These are phyloP conservation scores for Hormaphis cornu DNA, from an alignment of 1,140 invertebrate species.

Conservation along the genomic window DNA sequence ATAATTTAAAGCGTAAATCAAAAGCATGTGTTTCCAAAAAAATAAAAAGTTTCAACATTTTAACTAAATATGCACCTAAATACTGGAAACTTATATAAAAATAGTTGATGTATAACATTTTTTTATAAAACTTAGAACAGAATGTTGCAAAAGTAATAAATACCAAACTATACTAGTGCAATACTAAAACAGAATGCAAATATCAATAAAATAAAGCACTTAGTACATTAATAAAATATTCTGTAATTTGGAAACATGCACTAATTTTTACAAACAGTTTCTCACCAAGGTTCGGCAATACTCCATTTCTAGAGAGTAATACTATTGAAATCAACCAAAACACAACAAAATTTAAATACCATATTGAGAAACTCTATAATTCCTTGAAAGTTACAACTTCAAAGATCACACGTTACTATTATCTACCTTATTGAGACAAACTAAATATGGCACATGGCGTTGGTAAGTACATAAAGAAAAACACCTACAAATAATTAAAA, in stretches of 20 bases:
- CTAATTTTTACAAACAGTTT: constrained; percentile 39
- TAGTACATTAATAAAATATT: not conserved
- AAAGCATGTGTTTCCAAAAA: constrained; percentile 3
- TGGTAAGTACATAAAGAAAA: constrained; percentile 10
- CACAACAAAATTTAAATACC: constrained; percentile 23
- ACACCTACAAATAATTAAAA: constrained; percentile 3
- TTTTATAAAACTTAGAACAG: too few relatives aligned
- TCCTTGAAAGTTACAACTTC: not conserved
- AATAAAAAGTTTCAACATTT: not conserved
- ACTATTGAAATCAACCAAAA: constrained; percentile 43
- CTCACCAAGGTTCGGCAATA: constrained; percentile 61
- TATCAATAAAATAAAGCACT: not conserved
- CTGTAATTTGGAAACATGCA: constrained; percentile 2
- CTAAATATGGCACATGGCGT: not conserved
- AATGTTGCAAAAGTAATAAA: too few relatives aligned
- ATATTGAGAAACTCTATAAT: constrained; percentile 5
- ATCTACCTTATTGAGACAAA: constrained; percentile 15
- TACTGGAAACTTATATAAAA: not conserved
- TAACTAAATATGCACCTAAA: not conserved
- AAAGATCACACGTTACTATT: constrained; percentile 12
- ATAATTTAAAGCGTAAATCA: constrained; percentile 4
- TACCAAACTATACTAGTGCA: too few relatives aligned
- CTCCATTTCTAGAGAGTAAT: constrained; percentile 64
- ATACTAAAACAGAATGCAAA: not conserved
- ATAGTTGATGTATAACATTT: too few relatives aligned